phyloP scores from a whole-genome alignment of 2,113 vertebrate species.

The Prinia subflava region DNA sequence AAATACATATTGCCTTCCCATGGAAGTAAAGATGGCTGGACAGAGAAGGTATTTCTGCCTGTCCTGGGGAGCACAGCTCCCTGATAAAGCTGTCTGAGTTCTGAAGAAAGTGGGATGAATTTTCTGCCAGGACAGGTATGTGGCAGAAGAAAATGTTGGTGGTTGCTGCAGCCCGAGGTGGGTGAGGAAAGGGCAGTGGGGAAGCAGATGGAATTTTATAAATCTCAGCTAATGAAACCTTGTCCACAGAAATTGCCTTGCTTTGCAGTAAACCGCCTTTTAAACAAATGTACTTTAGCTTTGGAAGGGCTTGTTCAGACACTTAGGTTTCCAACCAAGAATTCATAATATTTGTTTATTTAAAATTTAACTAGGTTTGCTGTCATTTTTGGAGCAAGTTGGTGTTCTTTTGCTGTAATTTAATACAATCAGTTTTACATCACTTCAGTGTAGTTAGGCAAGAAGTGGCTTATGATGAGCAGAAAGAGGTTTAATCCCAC shows the following conservation, averaged over 20 bases:
- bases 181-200: not conserved
- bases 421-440: conserved; percentile 16
- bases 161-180: not conserved
- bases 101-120: conserved; percentile 38
- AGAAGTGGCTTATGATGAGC: not conserved
- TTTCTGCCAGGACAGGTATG: conserved; percentile 38
- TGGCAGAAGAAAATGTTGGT: not conserved
- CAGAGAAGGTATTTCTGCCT: not conserved
- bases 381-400: conserved; percentile 10
- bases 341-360: conserved; percentile 35
- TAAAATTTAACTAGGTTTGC: conserved; percentile 41
- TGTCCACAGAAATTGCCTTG: not conserved
- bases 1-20: not conserved
- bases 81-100: not conserved
- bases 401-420: not conserved
- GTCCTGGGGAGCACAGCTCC: not conserved
- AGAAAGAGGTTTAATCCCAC: not conserved
- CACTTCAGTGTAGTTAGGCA: not conserved
- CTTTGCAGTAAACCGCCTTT: not conserved
- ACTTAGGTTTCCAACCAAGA: conserved; percentile 20
- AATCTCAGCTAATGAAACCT: not conserved
- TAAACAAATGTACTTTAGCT: conserved; percentile 1
- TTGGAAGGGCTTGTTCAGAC: conserved; percentile 20
- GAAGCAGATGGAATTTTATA: not conserved
- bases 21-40: not conserved